phyloP scores from a whole-genome alignment of 2,888 invertebrate genomes.

The Ceriagrion tenellum region DNA sequence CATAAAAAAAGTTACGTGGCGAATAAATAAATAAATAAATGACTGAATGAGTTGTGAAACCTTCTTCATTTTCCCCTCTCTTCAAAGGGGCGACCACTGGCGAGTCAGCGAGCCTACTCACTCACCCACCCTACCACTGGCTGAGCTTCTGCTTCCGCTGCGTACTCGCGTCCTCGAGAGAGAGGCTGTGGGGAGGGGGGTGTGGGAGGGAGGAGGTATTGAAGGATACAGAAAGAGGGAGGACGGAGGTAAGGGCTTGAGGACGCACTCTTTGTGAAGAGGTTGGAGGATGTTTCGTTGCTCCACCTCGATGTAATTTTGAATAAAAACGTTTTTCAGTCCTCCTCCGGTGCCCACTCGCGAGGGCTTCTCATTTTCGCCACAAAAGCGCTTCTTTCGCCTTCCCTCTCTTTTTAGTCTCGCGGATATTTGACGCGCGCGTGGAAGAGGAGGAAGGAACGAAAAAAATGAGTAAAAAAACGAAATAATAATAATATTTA shows the following conservation, averaged over 20 bases:
- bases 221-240: no score
- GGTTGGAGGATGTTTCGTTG: not conserved
- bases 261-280: not conserved
- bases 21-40: not conserved
- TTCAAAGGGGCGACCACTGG: constrained; percentile 42
- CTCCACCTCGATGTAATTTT: constrained; percentile 11
- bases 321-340: constrained; percentile 18
- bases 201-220: no score
- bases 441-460: not conserved
- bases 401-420: not conserved
- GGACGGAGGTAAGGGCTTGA: not conserved
- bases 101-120: constrained; percentile 36
- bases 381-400: not conserved
- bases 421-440: not conserved
- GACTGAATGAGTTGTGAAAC: not conserved
- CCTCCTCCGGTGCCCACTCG: not conserved
- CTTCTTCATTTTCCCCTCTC: constrained; percentile 7
- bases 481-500: no score
- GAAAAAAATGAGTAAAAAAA: no score
- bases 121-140: not conserved
- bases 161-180: not conserved
- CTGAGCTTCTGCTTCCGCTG: not conserved
- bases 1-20: no score
- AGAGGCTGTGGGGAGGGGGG: no score
- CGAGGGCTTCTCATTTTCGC: constrained; percentile 31